Conservation (phyloP, 1,140 invertebrate species). For the Danaus plexippus region DNA sequence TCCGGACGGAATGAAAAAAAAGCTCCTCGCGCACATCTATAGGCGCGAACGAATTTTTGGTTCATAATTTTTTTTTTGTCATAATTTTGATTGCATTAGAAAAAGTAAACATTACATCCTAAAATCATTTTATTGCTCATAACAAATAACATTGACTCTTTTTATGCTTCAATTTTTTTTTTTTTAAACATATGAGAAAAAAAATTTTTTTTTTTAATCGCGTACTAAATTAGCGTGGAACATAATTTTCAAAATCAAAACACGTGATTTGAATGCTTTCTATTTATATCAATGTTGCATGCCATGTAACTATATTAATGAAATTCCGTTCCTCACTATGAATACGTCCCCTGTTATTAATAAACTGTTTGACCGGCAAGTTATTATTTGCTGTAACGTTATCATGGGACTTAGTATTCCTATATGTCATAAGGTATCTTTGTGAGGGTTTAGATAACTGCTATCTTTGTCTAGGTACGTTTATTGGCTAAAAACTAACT, state of each 20-base stretch:
- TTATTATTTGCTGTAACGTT: conserved; percentile 47
- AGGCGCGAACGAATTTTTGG: conserved; percentile 19
- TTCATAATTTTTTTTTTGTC: not conserved
- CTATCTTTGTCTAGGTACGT: conserved; percentile 31
- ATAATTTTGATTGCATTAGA: no score
- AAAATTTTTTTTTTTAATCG: no score
- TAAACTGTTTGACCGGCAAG: conserved; percentile 45
- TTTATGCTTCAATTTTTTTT: not conserved
- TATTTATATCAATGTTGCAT: no score
- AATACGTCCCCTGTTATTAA: conserved; percentile 56
- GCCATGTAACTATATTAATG: no score
- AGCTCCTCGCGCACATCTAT: conserved; percentile 46
- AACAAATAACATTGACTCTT: no score
- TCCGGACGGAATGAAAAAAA: conserved; percentile 50
- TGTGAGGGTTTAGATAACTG: conserved; percentile 52
- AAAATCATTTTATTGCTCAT: no score
- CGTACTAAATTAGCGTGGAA: not conserved
- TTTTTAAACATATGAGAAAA: no score
- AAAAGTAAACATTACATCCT: no score
- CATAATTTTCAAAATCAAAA: no score
- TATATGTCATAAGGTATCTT: conserved; percentile 43
- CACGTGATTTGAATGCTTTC: no score
- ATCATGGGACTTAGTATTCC: conserved; percentile 31
- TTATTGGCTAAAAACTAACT: not conserved
- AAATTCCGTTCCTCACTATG: conserved; percentile 27